Evolutionary conservation across 2,888 invertebrate species (phyloP).

Genomic region (Zonitis immaculata): DNA sequence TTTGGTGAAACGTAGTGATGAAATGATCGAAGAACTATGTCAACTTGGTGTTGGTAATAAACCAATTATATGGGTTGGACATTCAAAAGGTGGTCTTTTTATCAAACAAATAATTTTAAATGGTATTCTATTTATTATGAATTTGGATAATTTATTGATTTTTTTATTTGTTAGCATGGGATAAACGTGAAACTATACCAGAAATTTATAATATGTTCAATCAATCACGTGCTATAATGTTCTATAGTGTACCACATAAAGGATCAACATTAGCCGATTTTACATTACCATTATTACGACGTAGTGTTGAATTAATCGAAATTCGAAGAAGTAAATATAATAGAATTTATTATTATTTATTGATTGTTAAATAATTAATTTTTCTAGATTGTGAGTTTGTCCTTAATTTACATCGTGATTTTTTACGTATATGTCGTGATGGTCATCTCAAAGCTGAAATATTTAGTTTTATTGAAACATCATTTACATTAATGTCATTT

Average conservation of each 20-base stretch:
- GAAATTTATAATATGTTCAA: conserved; percentile 52
- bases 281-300: conserved; percentile 66
- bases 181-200: conserved; percentile 46
- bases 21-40: conserved; percentile 63
- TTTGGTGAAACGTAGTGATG: conserved; percentile 63
- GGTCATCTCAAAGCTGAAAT: conserved; percentile 55
- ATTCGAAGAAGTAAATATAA: conserved; percentile 67
- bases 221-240: conserved; percentile 64
- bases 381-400: conserved; percentile 65
- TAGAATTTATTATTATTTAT: no score
- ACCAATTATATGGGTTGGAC: conserved; percentile 81
- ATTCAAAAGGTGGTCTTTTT: conserved; percentile 83
- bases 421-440: conserved; percentile 54
- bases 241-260: conserved; percentile 83
- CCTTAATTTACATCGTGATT: conserved; percentile 61
- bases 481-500: conserved; percentile 69
- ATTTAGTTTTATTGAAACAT: conserved; percentile 74
- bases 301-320: conserved; percentile 74
- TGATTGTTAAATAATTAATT: no score
- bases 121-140: conserved; percentile 49
- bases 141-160: no score
- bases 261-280: conserved; percentile 76
- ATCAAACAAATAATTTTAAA: conserved; percentile 78
- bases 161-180: conserved; percentile 46
- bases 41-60: conserved; percentile 65